phyloP scores from a whole-genome alignment of 2,113 vertebrate genomes.

The Cephalopholis sonnerati region DNA sequence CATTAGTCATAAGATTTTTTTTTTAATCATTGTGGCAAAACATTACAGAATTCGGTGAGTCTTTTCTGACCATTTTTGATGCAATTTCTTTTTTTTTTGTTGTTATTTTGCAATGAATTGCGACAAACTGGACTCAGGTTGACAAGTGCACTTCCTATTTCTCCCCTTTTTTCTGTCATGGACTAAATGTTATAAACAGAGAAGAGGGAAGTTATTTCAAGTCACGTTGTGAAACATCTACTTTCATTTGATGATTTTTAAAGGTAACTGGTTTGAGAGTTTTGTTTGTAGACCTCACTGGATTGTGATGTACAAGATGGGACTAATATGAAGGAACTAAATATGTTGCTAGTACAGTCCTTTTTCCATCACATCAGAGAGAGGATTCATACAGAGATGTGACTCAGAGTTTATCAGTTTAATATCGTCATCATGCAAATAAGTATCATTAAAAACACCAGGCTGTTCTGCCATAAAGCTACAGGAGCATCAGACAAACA shows the following conservation, averaged over 20 bases:
- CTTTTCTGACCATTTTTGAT: not conserved
- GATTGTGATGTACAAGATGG: not conserved
- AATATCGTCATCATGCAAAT: conserved; percentile 1
- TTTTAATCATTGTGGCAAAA: not conserved
- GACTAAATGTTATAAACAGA: not conserved
- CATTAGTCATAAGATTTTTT: not conserved
- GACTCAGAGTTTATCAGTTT: not conserved
- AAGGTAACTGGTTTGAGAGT: not conserved
- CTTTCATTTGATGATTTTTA: not conserved
- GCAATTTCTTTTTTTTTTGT: not conserved
- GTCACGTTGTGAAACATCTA: not conserved
- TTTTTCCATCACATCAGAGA: not conserved
- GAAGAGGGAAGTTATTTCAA: not conserved
- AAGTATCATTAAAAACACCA: not conserved
- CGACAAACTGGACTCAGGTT: not conserved
- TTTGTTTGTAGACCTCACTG: not conserved
- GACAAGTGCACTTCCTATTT: not conserved
- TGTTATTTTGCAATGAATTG: not conserved
- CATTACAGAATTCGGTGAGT: not conserved
- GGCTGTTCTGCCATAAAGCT: not conserved
- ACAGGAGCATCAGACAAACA: not conserved
- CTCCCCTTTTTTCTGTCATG: not conserved
- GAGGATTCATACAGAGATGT: not conserved
- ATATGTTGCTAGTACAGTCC: not conserved
- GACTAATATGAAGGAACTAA: not conserved